phyloP scores from a whole-genome alignment of 2,888 invertebrate genomes.

The Leucophenga montana region DNA sequence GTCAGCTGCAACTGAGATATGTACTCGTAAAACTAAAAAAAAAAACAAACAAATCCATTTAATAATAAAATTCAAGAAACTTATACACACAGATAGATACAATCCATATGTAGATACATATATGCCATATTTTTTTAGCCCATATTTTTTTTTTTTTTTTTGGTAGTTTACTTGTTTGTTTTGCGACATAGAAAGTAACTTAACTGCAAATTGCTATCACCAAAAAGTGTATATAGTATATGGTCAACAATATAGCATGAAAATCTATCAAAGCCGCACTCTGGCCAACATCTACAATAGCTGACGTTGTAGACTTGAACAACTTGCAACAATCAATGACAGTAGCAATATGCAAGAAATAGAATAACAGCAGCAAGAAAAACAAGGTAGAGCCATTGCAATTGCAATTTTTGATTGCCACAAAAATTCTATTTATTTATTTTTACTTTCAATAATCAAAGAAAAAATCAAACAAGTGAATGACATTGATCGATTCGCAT shows the following conservation, averaged over 20 bases:
- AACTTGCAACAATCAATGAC: too few relatives aligned
- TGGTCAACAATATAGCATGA: not conserved
- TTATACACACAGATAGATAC: too few relatives aligned
- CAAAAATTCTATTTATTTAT: conserved; percentile 39
- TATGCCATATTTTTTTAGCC: not conserved
- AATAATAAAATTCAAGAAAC: too few relatives aligned
- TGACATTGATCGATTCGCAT: too few relatives aligned
- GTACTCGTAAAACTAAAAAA: not conserved
- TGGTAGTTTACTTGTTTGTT: not conserved
- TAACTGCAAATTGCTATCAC: not conserved
- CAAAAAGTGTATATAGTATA: not conserved
- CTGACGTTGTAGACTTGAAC: not conserved
- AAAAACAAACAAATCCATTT: too few relatives aligned
- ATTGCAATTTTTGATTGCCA: conserved; percentile 59
- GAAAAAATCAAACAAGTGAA: not conserved
- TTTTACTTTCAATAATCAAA: conserved; percentile 11
- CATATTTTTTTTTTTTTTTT: not conserved
- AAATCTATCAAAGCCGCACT: conserved; percentile 18
- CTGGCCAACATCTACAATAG: not conserved
- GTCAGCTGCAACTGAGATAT: not conserved
- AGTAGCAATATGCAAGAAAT: conserved; percentile 36
- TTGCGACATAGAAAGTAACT: not conserved
- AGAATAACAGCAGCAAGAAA: conserved; percentile 30
- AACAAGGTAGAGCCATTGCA: conserved; percentile 32
- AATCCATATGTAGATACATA: too few relatives aligned